Percentiles rank a stretch among this genome's conserved stretches.
Conservation (phyloP, 2,888 invertebrate species). For the Netelia virgata region DNA sequence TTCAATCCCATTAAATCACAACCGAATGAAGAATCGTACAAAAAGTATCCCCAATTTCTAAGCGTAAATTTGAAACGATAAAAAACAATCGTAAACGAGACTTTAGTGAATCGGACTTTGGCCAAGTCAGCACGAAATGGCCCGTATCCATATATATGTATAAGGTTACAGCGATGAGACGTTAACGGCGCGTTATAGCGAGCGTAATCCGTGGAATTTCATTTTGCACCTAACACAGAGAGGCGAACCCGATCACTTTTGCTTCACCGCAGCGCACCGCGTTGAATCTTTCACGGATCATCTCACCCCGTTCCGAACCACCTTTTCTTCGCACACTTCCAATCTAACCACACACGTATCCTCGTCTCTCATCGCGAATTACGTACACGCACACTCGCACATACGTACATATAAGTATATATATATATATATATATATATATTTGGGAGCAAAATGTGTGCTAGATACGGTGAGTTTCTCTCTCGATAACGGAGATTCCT, state of each 20-base stretch:
- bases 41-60: not conserved
- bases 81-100: not conserved
- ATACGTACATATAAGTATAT: not conserved
- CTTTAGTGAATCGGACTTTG: not conserved
- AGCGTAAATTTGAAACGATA: not conserved
- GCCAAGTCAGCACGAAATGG: not conserved
- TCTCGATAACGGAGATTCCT: constrained; percentile 34
- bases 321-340: constrained; percentile 29
- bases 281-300: constrained; percentile 46
- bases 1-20: not conserved
- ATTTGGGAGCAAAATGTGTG: constrained; percentile 4
- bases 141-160: not conserved
- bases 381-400: not conserved
- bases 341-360: constrained; percentile 22
- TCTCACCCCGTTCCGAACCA: constrained; percentile 25
- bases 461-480: constrained; percentile 23
- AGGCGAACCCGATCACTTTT: constrained; percentile 39
- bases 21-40: not conserved
- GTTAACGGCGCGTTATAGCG: constrained; percentile 1
- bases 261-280: constrained; percentile 34
- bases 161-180: not conserved
- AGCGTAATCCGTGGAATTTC: constrained; percentile 51
- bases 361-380: constrained; percentile 9
- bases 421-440: not conserved
- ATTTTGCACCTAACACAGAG: constrained; percentile 47